Conservation (phyloP, 1,140 invertebrate genomes). For the Centruroides vittatus region DNA sequence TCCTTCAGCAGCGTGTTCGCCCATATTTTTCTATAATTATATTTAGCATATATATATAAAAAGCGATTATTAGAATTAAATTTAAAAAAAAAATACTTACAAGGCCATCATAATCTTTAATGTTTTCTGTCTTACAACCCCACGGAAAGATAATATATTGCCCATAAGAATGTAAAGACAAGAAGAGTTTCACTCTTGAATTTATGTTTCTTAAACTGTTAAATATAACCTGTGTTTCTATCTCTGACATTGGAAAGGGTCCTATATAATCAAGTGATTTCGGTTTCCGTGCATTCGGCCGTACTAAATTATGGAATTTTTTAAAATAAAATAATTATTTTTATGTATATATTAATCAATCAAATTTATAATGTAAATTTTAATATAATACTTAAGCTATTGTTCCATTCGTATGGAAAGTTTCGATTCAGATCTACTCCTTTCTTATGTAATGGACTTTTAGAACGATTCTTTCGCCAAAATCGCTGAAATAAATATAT, state of each 20-base stretch:
- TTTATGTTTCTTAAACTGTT: conserved; percentile 15
- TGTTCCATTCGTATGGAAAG: conserved; percentile 13
- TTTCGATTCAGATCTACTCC: conserved; percentile 23
- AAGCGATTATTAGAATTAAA: too few species aligned
- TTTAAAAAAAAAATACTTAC: conserved; percentile 27
- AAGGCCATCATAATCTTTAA: conserved; percentile 33
- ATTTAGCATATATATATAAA: too few species aligned
- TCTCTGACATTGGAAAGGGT: conserved; percentile 24
- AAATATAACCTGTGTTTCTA: conserved; percentile 23
- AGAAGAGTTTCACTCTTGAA: conserved; percentile 9
- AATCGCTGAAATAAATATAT: conserved; percentile 14
- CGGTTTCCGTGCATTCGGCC: too few species aligned
- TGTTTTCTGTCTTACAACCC: conserved; percentile 41
- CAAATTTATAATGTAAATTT: too few species aligned
- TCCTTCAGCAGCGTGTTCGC: too few species aligned
- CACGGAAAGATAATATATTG: conserved; percentile 46
- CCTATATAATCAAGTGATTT: conserved; percentile 20
- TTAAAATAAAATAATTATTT: too few species aligned
- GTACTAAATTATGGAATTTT: too few species aligned
- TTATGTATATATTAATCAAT: too few species aligned
- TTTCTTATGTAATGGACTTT: background rate
- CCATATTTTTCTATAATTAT: too few species aligned
- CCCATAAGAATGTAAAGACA: conserved; percentile 20
- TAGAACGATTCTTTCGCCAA: conserved; percentile 19
- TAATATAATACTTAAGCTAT: too few species aligned